Evolutionary conservation across 1,140 invertebrate species (phyloP).

Genomic region (Lasioglossum baleicum): DNA sequence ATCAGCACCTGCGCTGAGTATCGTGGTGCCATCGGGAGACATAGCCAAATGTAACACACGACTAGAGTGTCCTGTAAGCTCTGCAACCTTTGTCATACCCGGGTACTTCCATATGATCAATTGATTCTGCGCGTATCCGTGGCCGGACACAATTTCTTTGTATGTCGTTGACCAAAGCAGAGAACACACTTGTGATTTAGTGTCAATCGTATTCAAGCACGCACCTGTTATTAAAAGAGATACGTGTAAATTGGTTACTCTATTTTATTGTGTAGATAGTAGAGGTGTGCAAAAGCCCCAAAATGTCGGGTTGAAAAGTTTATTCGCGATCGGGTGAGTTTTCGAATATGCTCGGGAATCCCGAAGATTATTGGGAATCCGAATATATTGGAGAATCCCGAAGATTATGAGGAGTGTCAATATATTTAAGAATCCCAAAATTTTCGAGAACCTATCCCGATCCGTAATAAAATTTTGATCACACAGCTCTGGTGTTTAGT

Average conservation of each 20-base stretch:
- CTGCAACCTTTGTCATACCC: conserved; percentile 90
- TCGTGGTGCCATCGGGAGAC: conserved; percentile 96
- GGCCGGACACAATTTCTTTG: conserved; percentile 96
- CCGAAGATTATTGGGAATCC: too few species aligned
- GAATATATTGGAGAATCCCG: too few species aligned
- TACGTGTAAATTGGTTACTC: not conserved
- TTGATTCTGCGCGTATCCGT: conserved; percentile 97
- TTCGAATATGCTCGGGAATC: too few species aligned
- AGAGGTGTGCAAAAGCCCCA: not conserved
- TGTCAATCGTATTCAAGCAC: conserved; percentile 91
- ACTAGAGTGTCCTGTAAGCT: conserved; percentile 92
- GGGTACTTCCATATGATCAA: conserved; percentile 98
- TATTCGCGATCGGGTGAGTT: too few species aligned
- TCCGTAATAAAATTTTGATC: too few species aligned
- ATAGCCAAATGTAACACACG: conserved; percentile 94
- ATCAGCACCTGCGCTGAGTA: conserved; percentile 96
- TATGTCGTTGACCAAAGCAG: conserved; percentile 96
- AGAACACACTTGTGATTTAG: conserved; percentile 96
- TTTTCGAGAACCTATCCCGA: too few species aligned
- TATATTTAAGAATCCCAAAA: too few species aligned
- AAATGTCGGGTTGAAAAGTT: too few species aligned
- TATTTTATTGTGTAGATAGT: not conserved
- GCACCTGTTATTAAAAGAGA: conserved; percentile 80
- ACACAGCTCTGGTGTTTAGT: too few species aligned
- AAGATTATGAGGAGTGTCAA: too few species aligned